Conservation (phyloP, 1,140 invertebrate genomes). For the Amphibalanus amphitrite region DNA sequence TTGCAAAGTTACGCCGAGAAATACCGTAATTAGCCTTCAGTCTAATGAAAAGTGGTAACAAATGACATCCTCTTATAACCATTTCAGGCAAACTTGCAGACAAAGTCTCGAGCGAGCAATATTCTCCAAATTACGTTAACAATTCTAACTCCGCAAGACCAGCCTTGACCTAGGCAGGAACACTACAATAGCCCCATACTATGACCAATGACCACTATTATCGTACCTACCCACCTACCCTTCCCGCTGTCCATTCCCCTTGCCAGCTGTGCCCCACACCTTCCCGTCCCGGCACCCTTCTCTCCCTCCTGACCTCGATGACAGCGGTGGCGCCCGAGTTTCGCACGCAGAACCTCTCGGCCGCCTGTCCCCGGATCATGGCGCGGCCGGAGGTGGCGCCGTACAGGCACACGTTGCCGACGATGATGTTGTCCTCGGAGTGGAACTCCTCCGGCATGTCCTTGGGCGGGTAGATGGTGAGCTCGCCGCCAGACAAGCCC, state of each 20-base stretch:
- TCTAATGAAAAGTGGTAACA: too few relatives aligned
- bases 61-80: too few relatives aligned
- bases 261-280: not conserved
- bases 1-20: too few relatives aligned
- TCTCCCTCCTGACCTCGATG: constrained; percentile 36
- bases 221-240: too few relatives aligned
- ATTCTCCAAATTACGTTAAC: too few relatives aligned
- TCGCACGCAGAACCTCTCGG: constrained; percentile 92
- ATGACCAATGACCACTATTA: too few relatives aligned
- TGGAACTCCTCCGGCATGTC: constrained; percentile 51
- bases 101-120: too few relatives aligned
- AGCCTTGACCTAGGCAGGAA: too few relatives aligned
- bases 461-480: constrained; percentile 86
- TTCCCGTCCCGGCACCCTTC: not conserved
- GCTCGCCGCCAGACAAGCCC: constrained; percentile 86
- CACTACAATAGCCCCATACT: too few relatives aligned
- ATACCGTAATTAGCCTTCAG: too few relatives aligned
- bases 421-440: constrained; percentile 89
- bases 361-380: constrained; percentile 90
- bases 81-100: too few relatives aligned
- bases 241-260: not conserved
- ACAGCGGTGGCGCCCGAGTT: constrained; percentile 92
- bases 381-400: constrained; percentile 88
- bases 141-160: too few relatives aligned
- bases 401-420: constrained; percentile 95